Evolutionary conservation across 2,888 invertebrate genomes (phyloP).

Genomic region (Heliconius cydno): DNA sequence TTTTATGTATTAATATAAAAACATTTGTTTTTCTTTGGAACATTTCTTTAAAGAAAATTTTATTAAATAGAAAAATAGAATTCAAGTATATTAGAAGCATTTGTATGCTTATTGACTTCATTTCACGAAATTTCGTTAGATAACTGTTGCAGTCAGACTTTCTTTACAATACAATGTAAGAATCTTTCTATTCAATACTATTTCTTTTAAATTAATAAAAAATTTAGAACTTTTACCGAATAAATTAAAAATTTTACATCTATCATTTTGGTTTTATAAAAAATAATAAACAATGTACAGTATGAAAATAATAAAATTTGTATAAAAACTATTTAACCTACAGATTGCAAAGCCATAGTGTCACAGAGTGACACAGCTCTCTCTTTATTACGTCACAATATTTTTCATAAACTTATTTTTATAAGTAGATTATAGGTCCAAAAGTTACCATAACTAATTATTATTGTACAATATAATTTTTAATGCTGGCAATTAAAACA

Average conservation of each 20-base stretch:
- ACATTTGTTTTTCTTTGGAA: neutral
- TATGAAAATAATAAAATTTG: neutral
- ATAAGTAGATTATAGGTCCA: constrained; percentile 64
- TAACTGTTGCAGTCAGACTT: neutral
- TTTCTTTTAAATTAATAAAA: no score
- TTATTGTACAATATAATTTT: constrained; percentile 62
- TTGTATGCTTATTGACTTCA: neutral
- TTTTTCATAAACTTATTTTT: constrained; percentile 49
- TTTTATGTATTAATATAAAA: neutral
- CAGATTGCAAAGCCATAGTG: constrained; percentile 60
- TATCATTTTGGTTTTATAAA: neutral
- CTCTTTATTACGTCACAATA: constrained; percentile 53
- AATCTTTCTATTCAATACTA: neutral
- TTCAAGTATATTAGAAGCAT: neutral
- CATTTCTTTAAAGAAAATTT: neutral
- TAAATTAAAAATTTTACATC: neutral
- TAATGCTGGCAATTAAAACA: constrained; percentile 8
- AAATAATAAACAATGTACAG: constrained; percentile 17
- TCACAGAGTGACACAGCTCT: constrained; percentile 55
- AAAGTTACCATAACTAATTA: constrained; percentile 71
- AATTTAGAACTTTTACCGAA: neutral
- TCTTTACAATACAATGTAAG: neutral
- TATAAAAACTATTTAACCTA: constrained; percentile 18
- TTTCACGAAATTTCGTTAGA: neutral
- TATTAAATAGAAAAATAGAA: neutral